phyloP scores from a whole-genome alignment of 2,113 vertebrate species.

The Martes martes region DNA sequence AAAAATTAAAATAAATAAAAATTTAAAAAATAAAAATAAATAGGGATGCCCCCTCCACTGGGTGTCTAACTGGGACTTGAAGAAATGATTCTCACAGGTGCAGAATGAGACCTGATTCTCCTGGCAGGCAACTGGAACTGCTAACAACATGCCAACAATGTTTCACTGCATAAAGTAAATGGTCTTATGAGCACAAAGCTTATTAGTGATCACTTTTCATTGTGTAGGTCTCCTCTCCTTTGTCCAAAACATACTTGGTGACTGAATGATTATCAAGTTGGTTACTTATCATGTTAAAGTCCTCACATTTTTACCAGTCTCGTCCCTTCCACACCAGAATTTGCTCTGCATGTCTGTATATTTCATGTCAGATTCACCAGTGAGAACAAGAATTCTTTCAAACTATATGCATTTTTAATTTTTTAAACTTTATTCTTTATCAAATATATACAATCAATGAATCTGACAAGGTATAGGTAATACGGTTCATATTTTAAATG shows the following conservation, averaged over 20 bases:
- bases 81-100: neutral
- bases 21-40: neutral
- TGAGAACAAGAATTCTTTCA: neutral
- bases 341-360: neutral
- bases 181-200: neutral
- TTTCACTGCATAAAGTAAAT: neutral
- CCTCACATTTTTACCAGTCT: neutral
- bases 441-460: neutral
- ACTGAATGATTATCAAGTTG: neutral
- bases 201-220: neutral
- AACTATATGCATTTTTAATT: neutral
- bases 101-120: neutral
- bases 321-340: neutral
- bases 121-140: neutral
- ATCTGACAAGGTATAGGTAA: neutral
- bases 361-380: neutral
- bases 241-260: neutral
- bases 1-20: neutral
- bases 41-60: accelerated
- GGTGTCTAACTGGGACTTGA: neutral
- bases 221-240: neutral
- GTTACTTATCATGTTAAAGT: neutral
- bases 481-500: slow-evolving; percentile 1
- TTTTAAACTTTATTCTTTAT: neutral
- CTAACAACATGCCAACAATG: neutral